Conservation (phyloP, 2,113 vertebrate species). For the Leuciscus idus region DNA sequence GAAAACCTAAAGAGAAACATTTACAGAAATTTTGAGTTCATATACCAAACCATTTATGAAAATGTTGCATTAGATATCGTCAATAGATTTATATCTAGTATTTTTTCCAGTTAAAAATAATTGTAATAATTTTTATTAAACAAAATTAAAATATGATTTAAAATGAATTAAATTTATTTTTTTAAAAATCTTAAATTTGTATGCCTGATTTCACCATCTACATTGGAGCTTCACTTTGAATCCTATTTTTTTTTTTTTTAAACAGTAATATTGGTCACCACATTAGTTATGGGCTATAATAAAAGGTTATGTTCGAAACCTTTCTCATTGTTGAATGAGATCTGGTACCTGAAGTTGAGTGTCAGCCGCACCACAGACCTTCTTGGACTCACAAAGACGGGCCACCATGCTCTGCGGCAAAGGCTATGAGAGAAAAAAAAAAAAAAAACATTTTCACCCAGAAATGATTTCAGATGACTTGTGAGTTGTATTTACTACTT, state of each 20-base stretch:
- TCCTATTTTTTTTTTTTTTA: background rate
- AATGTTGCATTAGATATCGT: background rate
- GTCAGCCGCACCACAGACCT: slow-evolving; percentile 93
- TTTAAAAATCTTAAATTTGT: background rate
- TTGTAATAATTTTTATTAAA: too few species aligned
- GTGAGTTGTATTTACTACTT: background rate
- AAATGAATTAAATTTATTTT: background rate
- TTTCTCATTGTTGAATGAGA: background rate
- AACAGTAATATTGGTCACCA: background rate
- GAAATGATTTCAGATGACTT: background rate
- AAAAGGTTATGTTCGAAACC: background rate
- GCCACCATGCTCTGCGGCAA: slow-evolving; percentile 92
- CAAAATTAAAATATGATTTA: background rate
- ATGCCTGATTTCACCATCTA: background rate
- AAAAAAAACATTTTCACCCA: background rate
- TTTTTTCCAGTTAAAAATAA: too few species aligned
- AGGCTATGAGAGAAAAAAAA: slow-evolving; percentile 69
- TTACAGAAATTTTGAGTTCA: background rate
- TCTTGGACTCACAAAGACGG: slow-evolving; percentile 95
- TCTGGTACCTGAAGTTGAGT: slow-evolving; percentile 92
- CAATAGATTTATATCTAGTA: too few species aligned
- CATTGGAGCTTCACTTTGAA: background rate
- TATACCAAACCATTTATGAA: background rate
- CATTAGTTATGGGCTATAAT: background rate
- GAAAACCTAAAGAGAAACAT: slow-evolving; percentile 81